Conservation (phyloP, 2,113 vertebrate species). For the Xiphophorus hellerii region DNA sequence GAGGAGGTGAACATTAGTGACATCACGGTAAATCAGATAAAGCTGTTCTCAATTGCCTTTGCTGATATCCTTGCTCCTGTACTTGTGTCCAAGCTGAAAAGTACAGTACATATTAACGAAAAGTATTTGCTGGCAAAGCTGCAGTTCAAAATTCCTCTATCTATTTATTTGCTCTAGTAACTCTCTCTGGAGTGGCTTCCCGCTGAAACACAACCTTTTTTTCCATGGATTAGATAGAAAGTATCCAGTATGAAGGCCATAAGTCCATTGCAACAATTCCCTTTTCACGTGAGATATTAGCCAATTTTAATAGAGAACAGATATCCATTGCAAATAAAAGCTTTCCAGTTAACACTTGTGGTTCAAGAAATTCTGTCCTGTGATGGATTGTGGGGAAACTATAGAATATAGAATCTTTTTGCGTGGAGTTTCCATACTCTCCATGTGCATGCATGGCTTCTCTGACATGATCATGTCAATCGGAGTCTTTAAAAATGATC, state of each 20-base stretch:
- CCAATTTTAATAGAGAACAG: neutral
- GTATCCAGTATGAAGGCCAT: neutral
- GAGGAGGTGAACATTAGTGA: constrained; percentile 27
- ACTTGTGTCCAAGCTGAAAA: neutral
- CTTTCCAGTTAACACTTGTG: neutral
- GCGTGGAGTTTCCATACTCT: too few relatives aligned
- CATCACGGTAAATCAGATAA: constrained; percentile 36
- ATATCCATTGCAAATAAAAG: neutral
- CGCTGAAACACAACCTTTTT: neutral
- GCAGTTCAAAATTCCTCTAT: neutral
- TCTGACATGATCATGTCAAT: too few relatives aligned
- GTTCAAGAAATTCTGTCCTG: neutral
- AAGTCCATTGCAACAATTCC: neutral
- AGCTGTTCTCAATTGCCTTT: constrained; percentile 29
- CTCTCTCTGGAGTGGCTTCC: neutral
- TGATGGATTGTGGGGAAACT: too few relatives aligned
- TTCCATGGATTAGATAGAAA: neutral
- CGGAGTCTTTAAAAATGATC: too few relatives aligned
- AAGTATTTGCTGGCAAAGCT: neutral
- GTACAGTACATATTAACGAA: neutral
- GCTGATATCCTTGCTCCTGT: neutral
- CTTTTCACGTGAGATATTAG: neutral
- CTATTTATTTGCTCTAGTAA: neutral
- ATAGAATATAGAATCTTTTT: too few relatives aligned
- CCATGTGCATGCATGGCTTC: too few relatives aligned